Base-by-base conservation (phyloP, 2,113 vertebrate genomes). In the Pluvialis apricaria region DNA sequence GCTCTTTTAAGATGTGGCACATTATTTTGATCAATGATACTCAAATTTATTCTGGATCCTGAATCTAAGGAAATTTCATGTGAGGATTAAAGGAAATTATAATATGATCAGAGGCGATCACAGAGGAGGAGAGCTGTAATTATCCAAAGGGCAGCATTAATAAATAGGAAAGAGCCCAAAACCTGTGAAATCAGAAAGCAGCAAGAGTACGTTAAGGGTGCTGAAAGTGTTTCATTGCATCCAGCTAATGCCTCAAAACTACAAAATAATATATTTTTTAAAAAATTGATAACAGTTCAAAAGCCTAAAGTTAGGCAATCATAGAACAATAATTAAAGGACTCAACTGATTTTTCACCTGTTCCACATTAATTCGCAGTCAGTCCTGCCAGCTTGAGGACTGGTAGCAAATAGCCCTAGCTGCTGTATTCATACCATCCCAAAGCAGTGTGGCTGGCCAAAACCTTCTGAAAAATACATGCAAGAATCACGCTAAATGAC, bases 21-120 rank as follows among this genome's bases (percentile, higher is more conserved):
- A 38, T 87, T 87, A 89, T 96, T 97, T 95, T 97, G 95, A 91
- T 94, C 96, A 96, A 75, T 93, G 94, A 85, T 82, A 85, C 92
- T 92, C 84, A 94, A 77, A 96, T 86, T 92, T 78, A 86, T 82
- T 90, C 89, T 94, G 87, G 84, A 88, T 90, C 62, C 47, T 55
- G 84, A 95, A 87, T 92, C 45, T 88, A 84, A 92, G 71, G 51
- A 95, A 93, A 61, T 82, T 94, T 90, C 57, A 55, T 73, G 70
- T 36, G 68, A 83, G 92, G 87, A 95, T 95, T 92, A 95, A 96
- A 97, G 51, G 84, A 82, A 91, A 93, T 94, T 91, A 82, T 86
- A 80, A 91, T 80, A 80, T 42, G 70, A 94, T 90, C 82, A 78
- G 87, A 95, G 62, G 51, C 3, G 8, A 91, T 81, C 6, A 4